Base-by-base conservation (phyloP, 1,140 invertebrate species). In the Sarcophaga bullata region DNA sequence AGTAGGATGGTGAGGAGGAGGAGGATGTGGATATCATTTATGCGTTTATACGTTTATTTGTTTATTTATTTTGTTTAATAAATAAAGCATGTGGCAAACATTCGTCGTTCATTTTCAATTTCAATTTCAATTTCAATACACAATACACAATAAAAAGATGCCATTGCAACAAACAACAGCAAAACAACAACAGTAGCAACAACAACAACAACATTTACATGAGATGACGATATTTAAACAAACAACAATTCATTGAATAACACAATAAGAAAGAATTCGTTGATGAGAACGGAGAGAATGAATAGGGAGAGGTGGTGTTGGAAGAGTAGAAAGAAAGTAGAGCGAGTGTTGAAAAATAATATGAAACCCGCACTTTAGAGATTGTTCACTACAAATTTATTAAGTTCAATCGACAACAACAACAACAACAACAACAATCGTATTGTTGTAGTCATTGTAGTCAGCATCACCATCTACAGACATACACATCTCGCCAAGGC, bases 381-480 rank as follows among this genome's bases (percentile, higher is more conserved):
- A 89, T 89, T n/a, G n/a, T n/a, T 89, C 87, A 87, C 87, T 89
- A 89, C 87, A 89, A 89, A 89, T 89, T 89, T 89, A 89, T 89
- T 89, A 89, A 89, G 85, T 85, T 87, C 87, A 89, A 89, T 89
- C 89, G 87, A 88, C 80, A 46, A 58, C 25, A 80, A 25, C 75
- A 10, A 25, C 48, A 78, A 9, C 48, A 50, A 52, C 75, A 25
- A 68, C 62, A 68, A 68, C 62, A 68, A 8, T 8, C 73, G 73
- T 50, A 78, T 78, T 78, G 75, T 78, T 46, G 48, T 50, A 78
- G 75, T 78, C 75, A 52, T 78, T 50, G 19, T 78, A 25, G 17
- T 73, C 11, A n/a, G 9, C 52, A 54, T 73, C 68, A 19, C 17
- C 75, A 25, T 50, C 48, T 17, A 0, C 62, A n/a, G n/a, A n/a